Percentiles rank a stretch among this genome's conserved stretches.
Conservation (phyloP, 1,140 invertebrate genomes). For the Diorhabda sublineata region DNA sequence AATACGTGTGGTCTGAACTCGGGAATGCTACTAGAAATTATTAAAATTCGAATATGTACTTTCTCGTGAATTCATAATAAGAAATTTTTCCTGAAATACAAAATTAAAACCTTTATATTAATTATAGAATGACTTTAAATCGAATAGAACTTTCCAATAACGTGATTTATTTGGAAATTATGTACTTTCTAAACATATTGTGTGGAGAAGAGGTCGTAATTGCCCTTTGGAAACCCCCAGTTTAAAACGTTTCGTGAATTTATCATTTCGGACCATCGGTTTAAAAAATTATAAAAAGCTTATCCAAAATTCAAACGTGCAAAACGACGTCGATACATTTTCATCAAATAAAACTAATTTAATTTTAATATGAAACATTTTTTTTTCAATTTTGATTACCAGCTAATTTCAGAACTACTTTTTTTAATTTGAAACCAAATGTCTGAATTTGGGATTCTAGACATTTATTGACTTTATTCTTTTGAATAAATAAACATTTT, state of each 20-base stretch:
- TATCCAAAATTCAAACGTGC: constrained; percentile 28
- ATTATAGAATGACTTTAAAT: too few species aligned
- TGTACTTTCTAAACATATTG: too few species aligned
- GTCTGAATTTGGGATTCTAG: constrained; percentile 23
- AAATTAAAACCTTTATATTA: too few species aligned
- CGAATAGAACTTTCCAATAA: too few species aligned
- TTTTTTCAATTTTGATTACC: constrained; percentile 32
- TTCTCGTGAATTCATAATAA: too few species aligned
- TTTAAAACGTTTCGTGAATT: constrained; percentile 31
- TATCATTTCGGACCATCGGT: constrained; percentile 41
- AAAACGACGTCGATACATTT: constrained; percentile 27
- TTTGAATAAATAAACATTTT: constrained; percentile 36
- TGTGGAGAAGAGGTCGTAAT: constrained; percentile 19
- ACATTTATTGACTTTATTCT: constrained; percentile 36
- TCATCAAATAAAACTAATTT: constrained; percentile 41
- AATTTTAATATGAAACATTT: constrained; percentile 39
- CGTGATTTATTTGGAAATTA: too few species aligned
- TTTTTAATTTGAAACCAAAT: constrained; percentile 21
- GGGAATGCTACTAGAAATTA: too few species aligned
- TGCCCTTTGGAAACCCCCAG: constrained; percentile 54
- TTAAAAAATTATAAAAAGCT: constrained; percentile 30
- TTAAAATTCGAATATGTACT: too few species aligned
- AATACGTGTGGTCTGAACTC: too few species aligned
- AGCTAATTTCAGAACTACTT: constrained; percentile 27
- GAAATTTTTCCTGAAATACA: too few species aligned